phyloP scores from a whole-genome alignment of 2,113 vertebrate species.

The Guaruba guarouba region DNA sequence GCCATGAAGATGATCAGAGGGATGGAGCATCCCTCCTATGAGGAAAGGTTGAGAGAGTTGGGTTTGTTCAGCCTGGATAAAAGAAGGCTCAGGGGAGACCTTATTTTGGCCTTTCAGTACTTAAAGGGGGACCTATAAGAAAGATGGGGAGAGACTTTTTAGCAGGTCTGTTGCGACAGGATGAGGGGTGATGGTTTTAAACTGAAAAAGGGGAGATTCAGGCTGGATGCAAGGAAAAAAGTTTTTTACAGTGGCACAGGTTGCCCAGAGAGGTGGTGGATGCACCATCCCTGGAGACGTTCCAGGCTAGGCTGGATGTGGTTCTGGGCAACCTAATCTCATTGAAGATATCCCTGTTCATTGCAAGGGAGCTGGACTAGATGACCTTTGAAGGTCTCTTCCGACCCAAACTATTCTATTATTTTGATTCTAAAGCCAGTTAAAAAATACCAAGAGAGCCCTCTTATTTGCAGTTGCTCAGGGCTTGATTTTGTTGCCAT shows the following conservation, averaged over 20 bases:
- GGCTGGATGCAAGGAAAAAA: neutral
- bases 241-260: neutral
- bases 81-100: neutral
- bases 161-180: neutral
- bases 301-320: neutral
- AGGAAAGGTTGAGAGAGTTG: neutral
- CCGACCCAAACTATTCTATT: neutral
- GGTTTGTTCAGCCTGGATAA: neutral
- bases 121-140: neutral
- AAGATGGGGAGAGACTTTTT: neutral
- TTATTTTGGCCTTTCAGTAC: neutral
- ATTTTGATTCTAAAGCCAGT: neutral
- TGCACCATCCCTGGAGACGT: neutral
- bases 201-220: neutral
- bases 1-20: neutral
- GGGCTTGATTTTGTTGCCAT: neutral
- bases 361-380: neutral
- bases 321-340: neutral
- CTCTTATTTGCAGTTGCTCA: neutral
- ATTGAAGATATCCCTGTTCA: neutral
- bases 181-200: neutral
- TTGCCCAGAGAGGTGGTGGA: neutral
- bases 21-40: neutral
- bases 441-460: neutral
- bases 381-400: neutral